Evolutionary conservation across 2,888 invertebrate genomes (phyloP).

Genomic region (Apantesis nais): DNA sequence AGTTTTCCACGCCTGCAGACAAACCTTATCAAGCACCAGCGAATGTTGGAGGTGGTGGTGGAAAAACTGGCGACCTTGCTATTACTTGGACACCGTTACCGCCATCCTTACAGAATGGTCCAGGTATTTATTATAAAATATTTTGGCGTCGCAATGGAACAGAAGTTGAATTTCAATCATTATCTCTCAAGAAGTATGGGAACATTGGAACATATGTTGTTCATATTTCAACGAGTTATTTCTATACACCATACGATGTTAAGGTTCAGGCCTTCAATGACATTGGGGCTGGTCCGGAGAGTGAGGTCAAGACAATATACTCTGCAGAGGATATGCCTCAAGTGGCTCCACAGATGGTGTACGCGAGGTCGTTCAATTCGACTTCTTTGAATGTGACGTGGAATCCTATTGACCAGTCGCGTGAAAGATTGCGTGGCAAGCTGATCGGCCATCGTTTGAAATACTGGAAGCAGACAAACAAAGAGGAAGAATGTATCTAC

Average conservation of each 20-base stretch:
- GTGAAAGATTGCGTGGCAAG: slow-evolving; percentile 94
- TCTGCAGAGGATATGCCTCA: slow-evolving; percentile 97
- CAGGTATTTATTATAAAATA: slow-evolving; percentile 95
- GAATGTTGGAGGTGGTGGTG: slow-evolving; percentile 96
- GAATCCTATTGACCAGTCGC: slow-evolving; percentile 93
- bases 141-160: slow-evolving; percentile 92
- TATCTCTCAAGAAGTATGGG: slow-evolving; percentile 89
- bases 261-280: slow-evolving; percentile 94
- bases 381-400: slow-evolving; percentile 97
- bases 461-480: slow-evolving; percentile 93
- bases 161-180: slow-evolving; percentile 91
- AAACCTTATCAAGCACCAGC: slow-evolving; percentile 91
- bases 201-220: slow-evolving; percentile 93
- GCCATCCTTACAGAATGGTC: slow-evolving; percentile 93
- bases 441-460: slow-evolving; percentile 97
- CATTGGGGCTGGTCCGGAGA: slow-evolving; percentile 93
- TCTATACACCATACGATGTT: slow-evolving; percentile 93
- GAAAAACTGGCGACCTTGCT: slow-evolving; percentile 97
- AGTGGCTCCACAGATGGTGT: slow-evolving; percentile 93
- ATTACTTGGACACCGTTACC: slow-evolving; percentile 95
- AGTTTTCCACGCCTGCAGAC: slow-evolving; percentile 93
- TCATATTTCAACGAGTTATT: slow-evolving; percentile 89
- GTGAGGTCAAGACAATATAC: slow-evolving; percentile 90
- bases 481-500: slow-evolving; percentile 92
- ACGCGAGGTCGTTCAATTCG: slow-evolving; percentile 93